Evolutionary conservation across 1,140 invertebrate species (phyloP), one percentile per base, ranked within the genome.

Genomic region (Scaptomyza graminum): DNA sequence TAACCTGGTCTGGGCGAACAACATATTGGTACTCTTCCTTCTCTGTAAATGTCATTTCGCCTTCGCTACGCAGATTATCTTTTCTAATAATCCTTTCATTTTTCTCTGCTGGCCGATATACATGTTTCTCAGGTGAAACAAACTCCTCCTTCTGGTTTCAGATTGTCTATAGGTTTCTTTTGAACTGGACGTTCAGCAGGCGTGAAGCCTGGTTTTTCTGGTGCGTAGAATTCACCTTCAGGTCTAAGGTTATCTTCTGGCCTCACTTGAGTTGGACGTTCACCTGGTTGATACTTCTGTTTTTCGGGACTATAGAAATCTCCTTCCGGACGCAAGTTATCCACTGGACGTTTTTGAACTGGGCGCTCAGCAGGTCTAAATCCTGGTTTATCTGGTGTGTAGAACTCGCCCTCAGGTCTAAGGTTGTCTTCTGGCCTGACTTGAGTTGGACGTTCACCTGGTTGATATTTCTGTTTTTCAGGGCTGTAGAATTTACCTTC

Each of bases 271-370:
- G 84, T 80, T 0, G 91, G 92, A 74, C 92, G 90, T 74, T 94
- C 93, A 68, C 92, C 93, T 2, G 93, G 91, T n/a, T 28, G n/a
- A 49, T 72, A 91, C 12, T 55, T 56, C n/a, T 43, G 63, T 49
- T 75, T 74, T 43, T 79, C 72, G 2, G 70, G 70, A n/a, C 52
- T 93, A 72, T 79, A 93, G 92, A 78, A 91, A 78, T 73, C 94
- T 16, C 92, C 54, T 91, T 94, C 94, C 8, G 93, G 92, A 75
- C 91, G 92, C 15, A 94, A 90, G 87, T 95, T 95, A 91, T 95
- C 94, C 81, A 93, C 91, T 51, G 94, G 94, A 79, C 92, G 93
- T 47, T 93, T 93, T 16, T 94, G 93, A 25, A 93, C 90, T 44
- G 93, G 93, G 73, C 94, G 92, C 72, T 95, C 95, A 0, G 92